Evolutionary conservation across 2,888 invertebrate species (phyloP).

Genomic region (Noctua pronuba): DNA sequence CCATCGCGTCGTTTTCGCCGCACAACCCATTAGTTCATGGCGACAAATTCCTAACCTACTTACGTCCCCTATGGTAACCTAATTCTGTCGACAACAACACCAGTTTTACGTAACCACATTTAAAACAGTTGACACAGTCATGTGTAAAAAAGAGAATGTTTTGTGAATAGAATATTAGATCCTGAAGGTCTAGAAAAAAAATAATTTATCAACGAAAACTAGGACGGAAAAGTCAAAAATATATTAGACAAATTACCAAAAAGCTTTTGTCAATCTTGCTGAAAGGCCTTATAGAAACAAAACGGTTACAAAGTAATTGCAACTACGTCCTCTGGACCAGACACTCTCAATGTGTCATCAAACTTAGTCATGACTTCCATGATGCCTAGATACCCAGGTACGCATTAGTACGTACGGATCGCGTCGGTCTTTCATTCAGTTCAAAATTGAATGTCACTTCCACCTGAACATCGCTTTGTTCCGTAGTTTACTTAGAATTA

Average conservation of each 20-base stretch:
- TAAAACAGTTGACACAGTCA: constrained; percentile 14
- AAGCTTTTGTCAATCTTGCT: not conserved
- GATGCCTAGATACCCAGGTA: not conserved
- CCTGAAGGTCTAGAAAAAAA: no score
- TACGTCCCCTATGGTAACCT: constrained; percentile 43
- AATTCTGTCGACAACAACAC: constrained; percentile 32
- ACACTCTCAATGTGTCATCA: not conserved
- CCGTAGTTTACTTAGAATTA: not conserved
- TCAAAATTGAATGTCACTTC: not conserved
- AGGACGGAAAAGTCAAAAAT: not conserved
- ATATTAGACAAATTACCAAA: not conserved
- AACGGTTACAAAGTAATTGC: not conserved
- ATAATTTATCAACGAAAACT: not conserved
- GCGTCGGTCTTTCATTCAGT: not conserved
- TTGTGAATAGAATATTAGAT: not conserved
- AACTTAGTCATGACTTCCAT: not conserved
- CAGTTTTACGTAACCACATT: constrained; percentile 42
- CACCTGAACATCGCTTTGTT: not conserved
- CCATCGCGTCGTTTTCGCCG: constrained; percentile 20
- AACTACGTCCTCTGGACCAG: not conserved
- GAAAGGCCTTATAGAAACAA: not conserved
- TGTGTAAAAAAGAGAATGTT: not conserved
- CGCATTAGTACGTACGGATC: not conserved
- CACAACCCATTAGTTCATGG: constrained; percentile 36
- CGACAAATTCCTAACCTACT: constrained; percentile 57